A percentile compares a stretch with the other conserved stretches of the same genome.
These are phyloP conservation scores for Agriotes lineatus DNA, from an alignment of 2,888 invertebrate genomes.

Conservation along the genomic window DNA sequence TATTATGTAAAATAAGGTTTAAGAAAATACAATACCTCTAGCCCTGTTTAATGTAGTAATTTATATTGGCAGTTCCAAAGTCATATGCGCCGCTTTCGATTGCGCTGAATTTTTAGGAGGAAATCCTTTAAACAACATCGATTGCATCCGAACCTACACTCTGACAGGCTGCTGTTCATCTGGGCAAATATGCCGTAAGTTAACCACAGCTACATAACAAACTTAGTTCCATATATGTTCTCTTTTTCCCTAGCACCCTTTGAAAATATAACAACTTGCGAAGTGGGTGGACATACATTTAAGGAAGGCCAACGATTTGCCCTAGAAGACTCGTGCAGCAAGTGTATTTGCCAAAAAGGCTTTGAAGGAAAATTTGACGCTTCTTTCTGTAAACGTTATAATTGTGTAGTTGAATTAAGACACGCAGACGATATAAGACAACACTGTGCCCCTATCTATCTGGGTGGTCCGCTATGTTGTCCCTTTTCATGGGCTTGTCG, in stretches of 20 bases:
- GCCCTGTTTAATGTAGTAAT: neutral
- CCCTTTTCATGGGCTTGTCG: slow-evolving; percentile 42
- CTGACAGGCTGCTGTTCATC: slow-evolving; percentile 28
- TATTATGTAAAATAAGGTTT: neutral
- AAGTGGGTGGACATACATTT: slow-evolving; percentile 45
- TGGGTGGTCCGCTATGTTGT: slow-evolving; percentile 36
- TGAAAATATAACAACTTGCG: slow-evolving; percentile 24
- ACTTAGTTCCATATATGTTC: too few relatives aligned
- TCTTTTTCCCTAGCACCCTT: slow-evolving; percentile 21
- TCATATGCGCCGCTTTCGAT: slow-evolving; percentile 1
- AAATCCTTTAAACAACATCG: neutral
- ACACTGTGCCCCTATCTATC: slow-evolving; percentile 45
- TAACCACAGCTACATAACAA: too few relatives aligned
- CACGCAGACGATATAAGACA: slow-evolving; percentile 36
- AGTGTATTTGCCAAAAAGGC: slow-evolving; percentile 47
- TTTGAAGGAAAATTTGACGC: slow-evolving; percentile 47
- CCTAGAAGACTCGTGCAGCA: slow-evolving; percentile 41
- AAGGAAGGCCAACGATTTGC: slow-evolving; percentile 46
- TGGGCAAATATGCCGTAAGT: slow-evolving; percentile 34
- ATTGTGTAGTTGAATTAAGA: slow-evolving; percentile 46
- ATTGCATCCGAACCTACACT: slow-evolving; percentile 11
- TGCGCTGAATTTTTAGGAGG: neutral
- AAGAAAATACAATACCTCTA: neutral
- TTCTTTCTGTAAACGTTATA: slow-evolving; percentile 44
- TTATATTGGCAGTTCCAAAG: neutral